Base-by-base conservation (phyloP, 2,113 vertebrate species). In the Canis aureus region DNA sequence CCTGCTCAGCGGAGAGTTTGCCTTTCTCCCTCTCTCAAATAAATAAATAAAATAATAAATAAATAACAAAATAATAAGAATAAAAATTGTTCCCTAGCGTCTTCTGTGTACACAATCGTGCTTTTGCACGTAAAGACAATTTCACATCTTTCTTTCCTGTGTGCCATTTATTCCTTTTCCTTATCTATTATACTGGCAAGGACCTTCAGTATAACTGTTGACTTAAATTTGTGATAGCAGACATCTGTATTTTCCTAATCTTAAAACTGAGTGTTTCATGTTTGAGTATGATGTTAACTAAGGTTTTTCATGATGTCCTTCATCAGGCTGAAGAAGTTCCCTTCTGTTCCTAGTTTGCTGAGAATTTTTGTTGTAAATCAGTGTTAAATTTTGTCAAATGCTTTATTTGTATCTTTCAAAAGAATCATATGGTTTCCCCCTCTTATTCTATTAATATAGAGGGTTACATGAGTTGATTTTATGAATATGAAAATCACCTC, bases 341-440 rank as follows among this genome's bases (percentile, higher is more conserved):
- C 43, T 69, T 93, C 25, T 27, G 3, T 35, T 66, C 81, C 57
- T 66, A 13, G 9, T 32, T 94, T 69, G 67, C 53, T n/a, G 23
- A 87, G 35, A 87, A 43, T n/a, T 15, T 74, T 82, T 55, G 11
- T 51, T 79, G 49, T 71, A 53, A 84, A 43, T 69, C 13, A 5
- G 8, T 64, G 25, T 71, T 92, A 69, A 49, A 62, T 60, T 19
- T 89, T 76, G 38, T 71, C 55, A 64, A 51, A 71, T 51, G 55
- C 8, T 69, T 92, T 92, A 59, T 71, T 71, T 78, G 53, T 43
- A 15, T 66, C 59, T 91, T 94, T 87, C 57, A 88, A 71, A 73
- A 92, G 35, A 5, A 64, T 74, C 35, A 2, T 43, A 51, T 27
- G 25, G 22, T 29, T 67, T 85, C 32, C 6, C 29, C 66, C 23